A percentile compares a stretch with the other conserved stretches of the same genome.
phyloP scores from a whole-genome alignment of 2,888 invertebrate species.

The Sarcophaga variegata region DNA sequence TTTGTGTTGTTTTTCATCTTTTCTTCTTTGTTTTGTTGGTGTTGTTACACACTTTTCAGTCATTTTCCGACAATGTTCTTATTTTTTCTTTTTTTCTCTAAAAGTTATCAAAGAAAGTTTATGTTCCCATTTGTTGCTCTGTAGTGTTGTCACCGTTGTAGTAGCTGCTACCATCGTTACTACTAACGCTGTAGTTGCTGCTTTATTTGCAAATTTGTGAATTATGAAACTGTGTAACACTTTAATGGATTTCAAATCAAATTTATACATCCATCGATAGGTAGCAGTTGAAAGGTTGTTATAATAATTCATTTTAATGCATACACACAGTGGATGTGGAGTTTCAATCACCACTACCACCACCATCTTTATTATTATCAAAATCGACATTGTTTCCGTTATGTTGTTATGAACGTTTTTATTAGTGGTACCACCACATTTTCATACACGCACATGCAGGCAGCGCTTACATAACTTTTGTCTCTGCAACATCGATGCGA shows the following conservation, averaged over 20 bases:
- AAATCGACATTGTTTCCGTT: neutral
- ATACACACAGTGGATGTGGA: neutral
- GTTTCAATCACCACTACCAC: neutral
- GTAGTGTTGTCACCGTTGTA: constrained; percentile 44
- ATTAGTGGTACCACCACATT: too few species aligned
- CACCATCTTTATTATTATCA: neutral
- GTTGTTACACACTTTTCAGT: constrained; percentile 1
- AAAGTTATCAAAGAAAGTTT: constrained; percentile 21
- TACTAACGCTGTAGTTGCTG: constrained; percentile 11
- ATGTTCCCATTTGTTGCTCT: neutral
- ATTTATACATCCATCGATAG: constrained; percentile 62
- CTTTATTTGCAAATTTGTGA: constrained; percentile 30
- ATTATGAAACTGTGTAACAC: constrained; percentile 57
- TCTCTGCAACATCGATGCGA: constrained; percentile 7
- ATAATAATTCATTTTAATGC: neutral
- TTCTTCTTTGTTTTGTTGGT: neutral
- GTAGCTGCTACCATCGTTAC: constrained; percentile 39
- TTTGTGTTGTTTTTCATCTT: neutral
- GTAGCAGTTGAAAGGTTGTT: constrained; percentile 60
- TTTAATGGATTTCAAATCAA: constrained; percentile 68
- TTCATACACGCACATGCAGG: neutral
- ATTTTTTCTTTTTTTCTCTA: neutral
- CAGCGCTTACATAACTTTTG: neutral
- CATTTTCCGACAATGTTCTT: constrained; percentile 46
- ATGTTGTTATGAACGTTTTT: too few species aligned